These are phyloP conservation scores for Allacma fusca DNA, from an alignment of 2,888 invertebrate genomes.

Conservation along the genomic window DNA sequence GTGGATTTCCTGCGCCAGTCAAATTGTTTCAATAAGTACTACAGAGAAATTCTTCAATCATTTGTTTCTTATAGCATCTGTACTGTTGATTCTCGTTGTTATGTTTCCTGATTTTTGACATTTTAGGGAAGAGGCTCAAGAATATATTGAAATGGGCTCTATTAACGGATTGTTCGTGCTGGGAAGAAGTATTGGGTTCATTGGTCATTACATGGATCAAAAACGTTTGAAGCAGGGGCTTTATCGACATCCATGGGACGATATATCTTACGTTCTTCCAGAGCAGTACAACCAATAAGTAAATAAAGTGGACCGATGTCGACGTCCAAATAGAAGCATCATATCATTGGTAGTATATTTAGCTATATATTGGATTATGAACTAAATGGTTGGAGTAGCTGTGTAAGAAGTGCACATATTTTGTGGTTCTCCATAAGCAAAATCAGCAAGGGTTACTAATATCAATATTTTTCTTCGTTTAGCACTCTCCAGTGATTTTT, in stretches of 20 bases:
- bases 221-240: slow-evolving; percentile 98
- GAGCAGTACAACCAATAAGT: slow-evolving; percentile 70
- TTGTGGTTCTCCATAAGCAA: too few species aligned
- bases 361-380: too few species aligned
- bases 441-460: too few species aligned
- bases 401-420: too few species aligned
- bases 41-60: background rate
- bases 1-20: slow-evolving; percentile 95
- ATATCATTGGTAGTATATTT: too few species aligned
- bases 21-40: slow-evolving; percentile 87
- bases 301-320: background rate
- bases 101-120: slow-evolving; percentile 17
- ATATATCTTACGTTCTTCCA: slow-evolving; percentile 88
- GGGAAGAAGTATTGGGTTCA: slow-evolving; percentile 97
- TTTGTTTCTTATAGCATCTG: slow-evolving; percentile 27
- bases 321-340: too few species aligned
- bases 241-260: slow-evolving; percentile 99
- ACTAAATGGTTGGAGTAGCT: too few species aligned
- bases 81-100: background rate
- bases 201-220: slow-evolving; percentile 98
- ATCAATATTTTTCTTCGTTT: too few species aligned
- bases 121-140: slow-evolving; percentile 90
- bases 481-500: too few species aligned
- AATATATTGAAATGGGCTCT: slow-evolving; percentile 96
- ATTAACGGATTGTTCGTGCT: slow-evolving; percentile 98